Evolutionary conservation across 53 echinoderm and acorn worm genomes (phyloP).

Genomic region (Henricia sp.): DNA sequence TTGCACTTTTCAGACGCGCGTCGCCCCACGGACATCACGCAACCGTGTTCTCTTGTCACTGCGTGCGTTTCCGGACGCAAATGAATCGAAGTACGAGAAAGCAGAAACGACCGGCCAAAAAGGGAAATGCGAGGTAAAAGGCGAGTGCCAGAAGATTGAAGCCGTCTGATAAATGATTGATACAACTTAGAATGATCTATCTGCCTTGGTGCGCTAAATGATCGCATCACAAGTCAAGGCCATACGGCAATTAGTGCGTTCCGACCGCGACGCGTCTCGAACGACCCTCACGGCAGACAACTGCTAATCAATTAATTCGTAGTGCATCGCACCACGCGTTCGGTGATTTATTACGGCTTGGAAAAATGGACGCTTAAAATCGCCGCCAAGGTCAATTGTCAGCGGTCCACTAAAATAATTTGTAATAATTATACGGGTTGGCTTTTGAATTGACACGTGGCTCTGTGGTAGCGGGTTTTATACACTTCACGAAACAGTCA

Average conservation of each 20-base stretch:
- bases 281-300: not conserved
- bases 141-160: not conserved
- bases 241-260: conserved; percentile 20
- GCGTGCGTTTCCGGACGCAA: conserved; percentile 28
- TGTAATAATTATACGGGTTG: too few species aligned
- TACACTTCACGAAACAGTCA: too few species aligned
- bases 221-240: conserved; percentile 31
- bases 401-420: conserved; percentile 13
- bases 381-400: conserved; percentile 31
- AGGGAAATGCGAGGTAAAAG: not conserved
- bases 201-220: conserved; percentile 14
- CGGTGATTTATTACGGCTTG: not conserved
- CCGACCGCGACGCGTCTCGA: not conserved
- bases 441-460: not conserved
- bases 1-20: conserved; percentile 27
- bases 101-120: not conserved
- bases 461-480: not conserved
- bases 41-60: conserved; percentile 4
- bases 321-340: not conserved
- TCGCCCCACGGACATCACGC: not conserved
- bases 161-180: too few species aligned
- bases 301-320: conserved; percentile 31
- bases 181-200: too few species aligned
- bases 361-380: not conserved
- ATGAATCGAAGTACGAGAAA: conserved; percentile 16